These are phyloP conservation scores for Sylvicola cinctus DNA, from an alignment of 2,888 invertebrate genomes.

Conservation along the genomic window DNA sequence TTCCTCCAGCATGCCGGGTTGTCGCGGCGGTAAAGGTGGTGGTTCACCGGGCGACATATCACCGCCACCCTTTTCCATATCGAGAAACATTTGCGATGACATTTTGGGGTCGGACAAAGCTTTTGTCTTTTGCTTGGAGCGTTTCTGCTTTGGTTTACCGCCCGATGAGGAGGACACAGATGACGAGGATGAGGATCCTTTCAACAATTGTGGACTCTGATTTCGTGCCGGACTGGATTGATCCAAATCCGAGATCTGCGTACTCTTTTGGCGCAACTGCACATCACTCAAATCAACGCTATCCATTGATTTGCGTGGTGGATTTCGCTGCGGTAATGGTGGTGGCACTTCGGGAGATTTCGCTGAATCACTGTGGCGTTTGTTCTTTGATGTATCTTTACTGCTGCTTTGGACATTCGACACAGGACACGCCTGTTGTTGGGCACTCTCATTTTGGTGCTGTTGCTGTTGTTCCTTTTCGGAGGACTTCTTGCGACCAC, in stretches of 20 bases:
- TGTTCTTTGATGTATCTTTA: constrained; percentile 17
- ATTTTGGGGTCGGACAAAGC: constrained; percentile 26
- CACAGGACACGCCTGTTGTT: not conserved
- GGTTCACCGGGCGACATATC: constrained; percentile 24
- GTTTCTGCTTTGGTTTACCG: constrained; percentile 10
- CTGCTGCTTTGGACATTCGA: not conserved
- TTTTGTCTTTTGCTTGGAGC: constrained; percentile 23
- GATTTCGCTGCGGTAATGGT: constrained; percentile 32
- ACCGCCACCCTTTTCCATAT: constrained; percentile 18
- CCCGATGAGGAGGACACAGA: not conserved
- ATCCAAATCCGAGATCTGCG: constrained; percentile 23
- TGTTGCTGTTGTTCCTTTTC: constrained; percentile 19
- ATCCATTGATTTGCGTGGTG: constrained; percentile 14
- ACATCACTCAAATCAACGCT: constrained; percentile 1
- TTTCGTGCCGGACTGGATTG: constrained; percentile 11
- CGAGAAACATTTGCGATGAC: constrained; percentile 25
- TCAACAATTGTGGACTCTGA: constrained; percentile 8
- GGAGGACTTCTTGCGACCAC: constrained; percentile 20
- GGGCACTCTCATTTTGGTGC: constrained; percentile 12
- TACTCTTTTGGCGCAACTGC: constrained; percentile 11
- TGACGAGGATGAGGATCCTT: constrained; percentile 1
- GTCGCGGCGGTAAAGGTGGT: constrained; percentile 38
- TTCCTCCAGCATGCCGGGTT: constrained; percentile 26
- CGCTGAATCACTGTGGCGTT: constrained; percentile 34
- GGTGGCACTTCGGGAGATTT: constrained; percentile 29